Percentiles rank a stretch among this genome's conserved stretches.
These are phyloP conservation scores for Odocoileus virginianus DNA, from an alignment of 2,113 vertebrate genomes.

Conservation along the genomic window DNA sequence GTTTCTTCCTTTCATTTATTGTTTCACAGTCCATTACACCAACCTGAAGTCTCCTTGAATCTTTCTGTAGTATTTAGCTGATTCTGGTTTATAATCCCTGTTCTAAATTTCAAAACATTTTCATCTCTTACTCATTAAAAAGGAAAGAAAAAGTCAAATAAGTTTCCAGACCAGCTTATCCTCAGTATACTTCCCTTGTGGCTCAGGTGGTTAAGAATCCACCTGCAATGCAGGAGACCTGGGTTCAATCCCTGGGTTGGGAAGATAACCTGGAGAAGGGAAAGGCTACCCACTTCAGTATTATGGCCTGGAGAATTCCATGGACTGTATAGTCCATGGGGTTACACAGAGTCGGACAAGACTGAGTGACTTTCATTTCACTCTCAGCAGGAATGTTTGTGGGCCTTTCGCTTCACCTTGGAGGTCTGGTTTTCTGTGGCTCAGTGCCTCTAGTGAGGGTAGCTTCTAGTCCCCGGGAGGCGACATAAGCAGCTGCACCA, in stretches of 20 bases:
- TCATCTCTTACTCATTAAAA: neutral
- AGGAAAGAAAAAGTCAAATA: neutral
- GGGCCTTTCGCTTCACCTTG: neutral
- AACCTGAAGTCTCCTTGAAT: neutral
- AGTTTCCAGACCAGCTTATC: neutral
- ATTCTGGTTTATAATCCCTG: neutral
- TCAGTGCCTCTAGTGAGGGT: neutral
- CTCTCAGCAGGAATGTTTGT: neutral
- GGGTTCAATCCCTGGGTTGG: neutral
- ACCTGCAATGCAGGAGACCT: fast-evolving
- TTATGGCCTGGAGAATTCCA: neutral
- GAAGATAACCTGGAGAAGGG: neutral
- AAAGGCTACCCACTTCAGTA: neutral
- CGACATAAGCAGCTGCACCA: neutral
- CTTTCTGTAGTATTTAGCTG: neutral
- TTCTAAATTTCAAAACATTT: neutral
- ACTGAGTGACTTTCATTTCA: neutral
- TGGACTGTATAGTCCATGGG: neutral
- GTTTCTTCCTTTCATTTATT: neutral
- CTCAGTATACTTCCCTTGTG: neutral
- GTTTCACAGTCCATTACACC: neutral
- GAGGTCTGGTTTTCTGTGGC: neutral
- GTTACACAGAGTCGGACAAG: neutral
- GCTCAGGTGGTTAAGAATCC: neutral
- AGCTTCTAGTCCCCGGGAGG: neutral